Conservation (phyloP, 2,888 invertebrate genomes). For the Mesopsocus fuscifrons region DNA sequence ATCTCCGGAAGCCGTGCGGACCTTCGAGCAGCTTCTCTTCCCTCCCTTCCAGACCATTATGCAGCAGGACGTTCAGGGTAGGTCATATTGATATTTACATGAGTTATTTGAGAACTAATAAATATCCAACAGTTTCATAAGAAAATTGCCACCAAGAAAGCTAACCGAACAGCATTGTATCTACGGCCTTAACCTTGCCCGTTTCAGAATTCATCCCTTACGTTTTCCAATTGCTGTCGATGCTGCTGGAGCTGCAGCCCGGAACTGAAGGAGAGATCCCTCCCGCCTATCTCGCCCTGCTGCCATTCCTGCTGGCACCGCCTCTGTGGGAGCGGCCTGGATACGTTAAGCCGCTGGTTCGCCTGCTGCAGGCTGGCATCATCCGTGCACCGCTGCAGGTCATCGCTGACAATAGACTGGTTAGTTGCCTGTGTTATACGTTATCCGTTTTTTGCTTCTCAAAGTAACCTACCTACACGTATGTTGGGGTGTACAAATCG, state of each 20-base stretch:
- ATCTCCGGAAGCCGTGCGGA: slow-evolving; percentile 56
- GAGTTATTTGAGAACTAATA: too few relatives aligned
- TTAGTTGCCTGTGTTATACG: slow-evolving; percentile 24
- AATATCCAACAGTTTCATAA: too few relatives aligned
- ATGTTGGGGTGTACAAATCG: neutral
- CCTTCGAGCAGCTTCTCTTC: slow-evolving; percentile 83
- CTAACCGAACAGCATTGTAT: too few relatives aligned
- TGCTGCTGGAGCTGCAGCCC: slow-evolving; percentile 61
- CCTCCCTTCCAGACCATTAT: slow-evolving; percentile 90
- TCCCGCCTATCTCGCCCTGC: slow-evolving; percentile 70
- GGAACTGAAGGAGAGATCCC: slow-evolving; percentile 35
- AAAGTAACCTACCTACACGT: slow-evolving; percentile 3
- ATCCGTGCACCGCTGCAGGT: slow-evolving; percentile 50
- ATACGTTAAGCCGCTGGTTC: slow-evolving; percentile 82
- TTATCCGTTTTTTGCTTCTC: neutral
- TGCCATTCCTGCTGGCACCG: slow-evolving; percentile 78
- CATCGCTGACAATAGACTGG: slow-evolving; percentile 47
- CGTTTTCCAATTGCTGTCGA: slow-evolving; percentile 90
- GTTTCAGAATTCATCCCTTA: slow-evolving; percentile 89
- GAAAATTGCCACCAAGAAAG: too few relatives aligned
- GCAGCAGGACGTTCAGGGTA: slow-evolving; percentile 82
- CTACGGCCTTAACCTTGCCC: slow-evolving; percentile 1
- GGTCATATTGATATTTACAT: too few relatives aligned
- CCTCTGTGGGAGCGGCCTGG: slow-evolving; percentile 85
- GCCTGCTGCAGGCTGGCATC: slow-evolving; percentile 78